Percentiles rank a stretch among this genome's conserved stretches.
Evolutionary conservation across 2,113 vertebrate genomes (phyloP).

Genomic region (Scopus umbretta): DNA sequence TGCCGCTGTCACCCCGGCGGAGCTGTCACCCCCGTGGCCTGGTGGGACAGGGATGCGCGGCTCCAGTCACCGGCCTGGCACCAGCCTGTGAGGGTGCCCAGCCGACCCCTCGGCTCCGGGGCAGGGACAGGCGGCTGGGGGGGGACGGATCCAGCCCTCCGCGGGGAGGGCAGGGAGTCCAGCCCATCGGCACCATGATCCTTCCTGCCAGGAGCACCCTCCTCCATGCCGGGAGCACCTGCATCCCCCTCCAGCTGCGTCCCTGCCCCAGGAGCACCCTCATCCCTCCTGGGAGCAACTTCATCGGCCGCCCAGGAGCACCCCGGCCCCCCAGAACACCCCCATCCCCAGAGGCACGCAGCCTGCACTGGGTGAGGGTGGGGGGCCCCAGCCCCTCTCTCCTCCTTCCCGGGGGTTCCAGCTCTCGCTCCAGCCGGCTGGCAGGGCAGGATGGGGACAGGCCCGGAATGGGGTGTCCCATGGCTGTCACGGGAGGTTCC

Average conservation of each 20-base stretch:
- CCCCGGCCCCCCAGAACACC: too few relatives aligned
- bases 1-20: not conserved
- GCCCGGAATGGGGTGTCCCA: not conserved
- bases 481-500: not conserved
- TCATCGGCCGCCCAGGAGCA: too few relatives aligned
- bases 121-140: not conserved
- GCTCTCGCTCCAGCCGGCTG: too few relatives aligned
- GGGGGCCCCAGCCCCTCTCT: too few relatives aligned
- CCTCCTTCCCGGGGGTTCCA: not conserved
- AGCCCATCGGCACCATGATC: not conserved
- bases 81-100: not conserved
- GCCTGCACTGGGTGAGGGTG: not conserved
- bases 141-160: not conserved
- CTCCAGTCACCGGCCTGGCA: not conserved
- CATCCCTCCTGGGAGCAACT: too few relatives aligned
- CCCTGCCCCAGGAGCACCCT: too few relatives aligned
- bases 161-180: too few relatives aligned
- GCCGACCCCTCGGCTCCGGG: not conserved
- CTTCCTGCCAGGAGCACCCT: not conserved
- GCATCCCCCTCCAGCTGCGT: too few relatives aligned
- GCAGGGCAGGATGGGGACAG: not conserved
- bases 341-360: not conserved
- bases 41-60: not conserved
- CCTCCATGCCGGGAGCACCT: too few relatives aligned
- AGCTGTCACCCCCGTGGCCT: not conserved